These are phyloP conservation scores for Trichomalopsis sarcophagae DNA, from an alignment of 1,140 invertebrate genomes.

Conservation along the genomic window DNA sequence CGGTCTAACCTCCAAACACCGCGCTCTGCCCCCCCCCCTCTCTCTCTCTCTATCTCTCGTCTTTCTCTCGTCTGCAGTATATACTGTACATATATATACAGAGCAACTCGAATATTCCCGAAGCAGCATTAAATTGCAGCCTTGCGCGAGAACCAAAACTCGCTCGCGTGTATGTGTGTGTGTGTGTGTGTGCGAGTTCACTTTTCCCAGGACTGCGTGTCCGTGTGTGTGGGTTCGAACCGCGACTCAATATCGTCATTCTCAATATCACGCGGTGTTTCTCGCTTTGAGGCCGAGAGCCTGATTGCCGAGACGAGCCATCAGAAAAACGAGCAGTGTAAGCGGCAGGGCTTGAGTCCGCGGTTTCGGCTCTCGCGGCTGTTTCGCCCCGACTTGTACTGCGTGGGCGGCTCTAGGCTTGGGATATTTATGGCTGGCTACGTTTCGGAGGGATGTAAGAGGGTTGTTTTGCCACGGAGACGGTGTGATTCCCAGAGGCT, in stretches of 20 bases:
- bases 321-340: too few relatives aligned
- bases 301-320: too few relatives aligned
- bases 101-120: conserved; percentile 59
- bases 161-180: background rate
- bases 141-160: conserved; percentile 50
- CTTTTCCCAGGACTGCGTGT: conserved; percentile 7
- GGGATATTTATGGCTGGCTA: background rate
- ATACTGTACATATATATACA: background rate
- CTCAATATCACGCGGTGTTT: conserved; percentile 32
- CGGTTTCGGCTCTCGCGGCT: too few relatives aligned
- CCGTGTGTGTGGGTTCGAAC: background rate
- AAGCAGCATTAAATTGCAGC: conserved; percentile 61
- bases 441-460: background rate
- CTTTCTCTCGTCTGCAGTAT: conserved; percentile 17
- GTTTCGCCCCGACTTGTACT: too few relatives aligned
- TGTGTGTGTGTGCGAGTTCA: background rate
- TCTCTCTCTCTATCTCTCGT: conserved; percentile 29
- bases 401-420: background rate
- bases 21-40: conserved; percentile 54
- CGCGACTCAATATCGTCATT: conserved; percentile 46
- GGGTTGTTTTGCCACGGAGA: background rate
- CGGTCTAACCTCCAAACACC: conserved; percentile 75
- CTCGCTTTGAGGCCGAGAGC: too few relatives aligned
- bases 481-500: background rate
- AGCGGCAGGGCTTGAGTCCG: too few relatives aligned